phyloP scores from a whole-genome alignment of 2,113 vertebrate genomes.

The Cyprinodon brontotheroides region DNA sequence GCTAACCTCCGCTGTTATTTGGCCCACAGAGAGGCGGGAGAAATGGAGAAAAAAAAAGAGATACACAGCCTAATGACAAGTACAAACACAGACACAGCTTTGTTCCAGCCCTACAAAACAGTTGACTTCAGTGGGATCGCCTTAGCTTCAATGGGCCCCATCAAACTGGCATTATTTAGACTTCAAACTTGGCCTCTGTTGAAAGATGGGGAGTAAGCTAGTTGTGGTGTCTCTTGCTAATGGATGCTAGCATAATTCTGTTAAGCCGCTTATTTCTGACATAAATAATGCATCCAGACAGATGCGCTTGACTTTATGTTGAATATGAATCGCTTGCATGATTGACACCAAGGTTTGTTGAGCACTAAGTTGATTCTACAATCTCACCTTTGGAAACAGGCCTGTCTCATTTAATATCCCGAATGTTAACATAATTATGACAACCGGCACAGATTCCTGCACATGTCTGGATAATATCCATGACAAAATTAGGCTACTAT shows the following conservation, averaged over 20 bases:
- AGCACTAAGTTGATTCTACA: conserved; percentile 70
- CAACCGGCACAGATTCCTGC: conserved; percentile 72
- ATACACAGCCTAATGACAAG: conserved; percentile 74
- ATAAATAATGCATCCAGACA: conserved; percentile 83
- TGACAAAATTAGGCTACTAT: conserved; percentile 76
- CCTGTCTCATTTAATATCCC: conserved; percentile 77
- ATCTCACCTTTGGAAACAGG: conserved; percentile 77
- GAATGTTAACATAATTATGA: conserved; percentile 75
- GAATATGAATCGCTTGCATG: conserved; percentile 73
- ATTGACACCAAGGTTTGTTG: conserved; percentile 77
- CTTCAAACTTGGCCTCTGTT: conserved; percentile 78
- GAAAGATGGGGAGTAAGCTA: conserved; percentile 66
- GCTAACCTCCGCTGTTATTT: conserved; percentile 74
- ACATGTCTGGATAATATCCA: conserved; percentile 71
- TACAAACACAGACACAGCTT: conserved; percentile 76
- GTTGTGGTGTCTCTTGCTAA: conserved; percentile 79
- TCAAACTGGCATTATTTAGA: conserved; percentile 79
- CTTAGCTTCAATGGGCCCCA: conserved; percentile 73
- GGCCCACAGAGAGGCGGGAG: conserved; percentile 53
- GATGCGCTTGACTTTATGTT: conserved; percentile 77
- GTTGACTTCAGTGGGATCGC: conserved; percentile 67
- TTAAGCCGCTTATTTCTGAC: conserved; percentile 81
- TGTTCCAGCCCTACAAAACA: conserved; percentile 68
- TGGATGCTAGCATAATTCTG: conserved; percentile 77
- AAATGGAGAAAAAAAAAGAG: conserved; percentile 25